Base-by-base conservation (phyloP, 2,113 vertebrate genomes). In the Grallaria varia region DNA sequence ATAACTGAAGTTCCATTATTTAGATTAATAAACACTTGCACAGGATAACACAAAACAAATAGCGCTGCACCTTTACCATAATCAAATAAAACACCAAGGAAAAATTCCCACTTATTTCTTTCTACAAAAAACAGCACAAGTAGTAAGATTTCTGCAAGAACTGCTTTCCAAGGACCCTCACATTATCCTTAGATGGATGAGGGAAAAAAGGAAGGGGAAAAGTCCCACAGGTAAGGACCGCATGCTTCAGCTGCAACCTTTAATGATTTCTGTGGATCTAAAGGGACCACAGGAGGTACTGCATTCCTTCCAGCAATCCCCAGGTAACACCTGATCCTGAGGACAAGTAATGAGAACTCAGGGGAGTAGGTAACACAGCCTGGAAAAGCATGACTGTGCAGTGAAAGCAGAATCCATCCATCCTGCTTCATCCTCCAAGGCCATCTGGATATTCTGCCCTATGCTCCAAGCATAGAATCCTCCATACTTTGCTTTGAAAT, bases 21-120 rank as follows among this genome's bases (percentile, higher is more conserved):
- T 94, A 93, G 64, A 92, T 97, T 86, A 96, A 96, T 84, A 95
- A 95, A 96, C 85, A 92, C 64, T 87, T 72, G 56, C 88, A 93
- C n/a, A 68, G 88, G 73, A 90, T 95, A 96, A 96, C 62, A 79
- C 88, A 96, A 96, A 96, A 72, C 92, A 96, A 97, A 96, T 96
- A 96, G 69, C 39, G 64, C 83, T 92, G 87, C 83, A 92, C 37
- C 49, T 88, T 52, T 84, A 75, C 83, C 72, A 72, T 87, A 90
- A 94, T 88, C 52, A 92, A 91, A 95, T 71, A 84, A 80, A 95
- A 76, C n/a, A 83, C 59, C 55, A 94, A 80, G 82, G 33, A 88
- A 87, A 83, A 28, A 81, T 95, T 95, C 78, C 16, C 27, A 76
- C 78, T 93, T 80, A 66, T 74, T 94, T 94, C 42, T 84, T 90